Evolutionary conservation across 2,113 vertebrate genomes (phyloP).

Genomic region (Globicephala melas): DNA sequence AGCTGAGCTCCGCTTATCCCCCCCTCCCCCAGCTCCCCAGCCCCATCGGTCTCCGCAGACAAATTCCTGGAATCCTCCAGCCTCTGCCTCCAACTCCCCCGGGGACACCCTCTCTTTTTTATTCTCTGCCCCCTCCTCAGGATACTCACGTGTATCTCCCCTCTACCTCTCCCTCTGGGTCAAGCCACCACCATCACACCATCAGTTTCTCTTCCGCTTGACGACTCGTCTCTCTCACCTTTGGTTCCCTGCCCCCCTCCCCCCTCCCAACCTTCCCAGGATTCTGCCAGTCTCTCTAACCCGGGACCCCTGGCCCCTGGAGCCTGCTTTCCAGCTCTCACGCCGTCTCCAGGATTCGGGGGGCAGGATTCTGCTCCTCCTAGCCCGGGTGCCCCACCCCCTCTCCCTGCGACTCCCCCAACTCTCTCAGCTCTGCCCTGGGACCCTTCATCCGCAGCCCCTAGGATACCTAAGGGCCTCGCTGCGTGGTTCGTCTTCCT

Average conservation of each 20-base stretch:
- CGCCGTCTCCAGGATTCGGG: not conserved
- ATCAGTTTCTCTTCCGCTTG: not conserved
- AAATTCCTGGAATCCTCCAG: not conserved
- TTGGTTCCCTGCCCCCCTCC: not conserved
- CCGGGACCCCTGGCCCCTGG: not conserved
- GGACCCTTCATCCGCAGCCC: not conserved
- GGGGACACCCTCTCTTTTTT: not conserved
- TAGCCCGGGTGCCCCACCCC: not conserved
- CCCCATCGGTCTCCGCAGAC: not conserved
- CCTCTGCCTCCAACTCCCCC: not conserved
- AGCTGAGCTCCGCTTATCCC: not conserved
- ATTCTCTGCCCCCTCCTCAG: not conserved
- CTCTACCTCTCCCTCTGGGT: not conserved
- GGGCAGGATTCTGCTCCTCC: not conserved
- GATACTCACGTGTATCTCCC: not conserved
- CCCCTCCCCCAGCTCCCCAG: fast-evolving
- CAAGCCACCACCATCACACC: no score
- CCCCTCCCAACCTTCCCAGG: not conserved
- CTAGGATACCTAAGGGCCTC: not conserved
- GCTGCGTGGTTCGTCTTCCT: not conserved
- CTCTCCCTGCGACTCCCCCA: not conserved
- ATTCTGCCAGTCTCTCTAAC: no score
- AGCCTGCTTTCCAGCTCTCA: not conserved
- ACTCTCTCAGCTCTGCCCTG: not conserved
- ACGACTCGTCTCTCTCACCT: not conserved